Percentiles rank a stretch among this genome's conserved stretches.
These are phyloP conservation scores for Drosophila mayaguana DNA, from an alignment of 2,888 invertebrate genomes.

Conservation along the genomic window DNA sequence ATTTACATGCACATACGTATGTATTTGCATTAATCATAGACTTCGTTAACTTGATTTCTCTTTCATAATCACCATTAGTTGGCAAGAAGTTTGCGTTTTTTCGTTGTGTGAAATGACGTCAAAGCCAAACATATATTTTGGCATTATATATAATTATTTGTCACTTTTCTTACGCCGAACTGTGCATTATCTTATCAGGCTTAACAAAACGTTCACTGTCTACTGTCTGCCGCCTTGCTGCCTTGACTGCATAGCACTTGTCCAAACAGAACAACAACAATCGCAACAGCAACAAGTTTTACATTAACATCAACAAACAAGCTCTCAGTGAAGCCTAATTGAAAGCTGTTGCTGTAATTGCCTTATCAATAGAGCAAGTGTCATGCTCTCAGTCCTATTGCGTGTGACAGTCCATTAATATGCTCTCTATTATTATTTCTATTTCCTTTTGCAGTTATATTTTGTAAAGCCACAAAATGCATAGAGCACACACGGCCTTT, in stretches of 20 bases:
- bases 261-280: constrained; percentile 31
- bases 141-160: constrained; percentile 1
- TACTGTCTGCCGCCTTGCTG: constrained; percentile 9
- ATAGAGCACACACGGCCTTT: constrained; percentile 92
- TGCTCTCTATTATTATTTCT: constrained; percentile 15
- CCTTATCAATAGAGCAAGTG: constrained; percentile 23
- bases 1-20: constrained; percentile 16
- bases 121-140: constrained; percentile 3
- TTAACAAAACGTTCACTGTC: constrained; percentile 14
- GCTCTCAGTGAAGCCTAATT: constrained; percentile 15
- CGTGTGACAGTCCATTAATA: constrained; percentile 2
- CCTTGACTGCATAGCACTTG: constrained; percentile 40
- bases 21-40: constrained; percentile 44
- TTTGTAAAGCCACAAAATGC: constrained; percentile 88
- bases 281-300: background rate
- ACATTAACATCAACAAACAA: constrained; percentile 62
- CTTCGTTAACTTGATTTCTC: constrained; percentile 27
- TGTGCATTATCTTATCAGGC: constrained; percentile 44
- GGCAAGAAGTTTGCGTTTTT: constrained; percentile 49
- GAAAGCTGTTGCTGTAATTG: constrained; percentile 15
- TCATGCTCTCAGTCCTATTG: constrained; percentile 1
- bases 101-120: constrained; percentile 24
- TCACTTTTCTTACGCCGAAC: constrained; percentile 16
- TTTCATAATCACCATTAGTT: constrained; percentile 49
- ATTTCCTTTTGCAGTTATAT: constrained; percentile 69